A percentile compares a stretch with the other conserved stretches of the same genome.
Conservation (phyloP, 2,888 invertebrate genomes). For the Hemistola chrysoprasaria region DNA sequence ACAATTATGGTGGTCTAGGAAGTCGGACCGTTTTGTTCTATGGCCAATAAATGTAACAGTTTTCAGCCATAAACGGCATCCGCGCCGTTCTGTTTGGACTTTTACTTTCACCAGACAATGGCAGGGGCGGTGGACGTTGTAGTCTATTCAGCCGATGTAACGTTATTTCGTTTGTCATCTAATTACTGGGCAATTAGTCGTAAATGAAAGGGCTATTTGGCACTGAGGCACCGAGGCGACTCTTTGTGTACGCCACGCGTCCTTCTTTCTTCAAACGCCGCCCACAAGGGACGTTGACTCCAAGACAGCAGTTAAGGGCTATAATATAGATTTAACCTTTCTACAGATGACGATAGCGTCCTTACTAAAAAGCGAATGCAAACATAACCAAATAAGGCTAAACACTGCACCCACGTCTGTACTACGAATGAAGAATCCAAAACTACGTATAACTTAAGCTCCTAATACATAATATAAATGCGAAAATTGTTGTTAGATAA, state of each 20-base stretch:
- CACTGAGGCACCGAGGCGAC: constrained; percentile 21
- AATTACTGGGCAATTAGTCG: constrained; percentile 53
- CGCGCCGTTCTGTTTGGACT: constrained; percentile 38
- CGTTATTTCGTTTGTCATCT: constrained; percentile 58
- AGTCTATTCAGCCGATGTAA: constrained; percentile 49
- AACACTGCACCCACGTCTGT: constrained; percentile 23
- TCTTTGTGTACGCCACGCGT: constrained; percentile 49
- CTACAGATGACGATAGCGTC: constrained; percentile 14
- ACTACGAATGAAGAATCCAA: constrained; percentile 11
- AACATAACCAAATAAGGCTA: constrained; percentile 6
- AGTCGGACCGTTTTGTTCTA: constrained; percentile 31
- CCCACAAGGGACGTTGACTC: constrained; percentile 29
- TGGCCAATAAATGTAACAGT: constrained; percentile 31
- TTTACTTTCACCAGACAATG: constrained; percentile 67
- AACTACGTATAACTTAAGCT: constrained; percentile 5
- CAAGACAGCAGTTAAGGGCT: constrained; percentile 10
- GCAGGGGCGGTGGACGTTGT: constrained; percentile 41
- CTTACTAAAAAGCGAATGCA: constrained; percentile 16
- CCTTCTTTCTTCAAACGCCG: constrained; percentile 34
- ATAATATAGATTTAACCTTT: constrained; percentile 18
- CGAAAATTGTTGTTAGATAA: too few relatives aligned
- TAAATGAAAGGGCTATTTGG: constrained; percentile 43
- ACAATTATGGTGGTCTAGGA: constrained; percentile 28
- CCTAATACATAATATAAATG: constrained; percentile 16
- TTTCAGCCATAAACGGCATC: constrained; percentile 47